phyloP scores from a whole-genome alignment of 1,140 invertebrate genomes.

The Diabrotica virgifera region DNA sequence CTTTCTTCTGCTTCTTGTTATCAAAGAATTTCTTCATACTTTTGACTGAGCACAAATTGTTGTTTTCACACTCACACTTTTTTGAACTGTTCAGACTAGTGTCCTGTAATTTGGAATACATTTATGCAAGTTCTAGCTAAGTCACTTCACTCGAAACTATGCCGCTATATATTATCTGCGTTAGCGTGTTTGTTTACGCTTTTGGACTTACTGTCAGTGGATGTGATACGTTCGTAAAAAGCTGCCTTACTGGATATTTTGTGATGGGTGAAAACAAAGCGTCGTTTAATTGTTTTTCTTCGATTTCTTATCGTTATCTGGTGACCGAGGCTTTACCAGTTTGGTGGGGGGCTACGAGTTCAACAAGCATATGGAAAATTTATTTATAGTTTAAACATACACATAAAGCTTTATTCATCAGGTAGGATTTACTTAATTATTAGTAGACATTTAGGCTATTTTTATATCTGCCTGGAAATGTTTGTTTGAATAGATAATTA shows the following conservation, averaged over 20 bases:
- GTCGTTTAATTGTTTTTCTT: constrained; percentile 6
- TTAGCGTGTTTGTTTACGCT: too few species aligned
- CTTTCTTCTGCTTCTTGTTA: constrained; percentile 10
- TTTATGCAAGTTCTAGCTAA: background rate
- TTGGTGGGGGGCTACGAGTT: background rate
- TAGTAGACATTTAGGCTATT: too few species aligned
- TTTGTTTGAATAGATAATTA: too few species aligned
- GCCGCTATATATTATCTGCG: too few species aligned
- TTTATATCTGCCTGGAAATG: too few species aligned
- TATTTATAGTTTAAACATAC: background rate
- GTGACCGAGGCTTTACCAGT: background rate
- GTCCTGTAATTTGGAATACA: constrained; percentile 21
- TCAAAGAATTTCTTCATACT: constrained; percentile 15
- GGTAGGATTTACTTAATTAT: too few species aligned
- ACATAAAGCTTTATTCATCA: too few species aligned
- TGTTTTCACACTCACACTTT: constrained; percentile 19
- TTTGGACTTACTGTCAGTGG: too few species aligned
- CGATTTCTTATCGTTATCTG: constrained; percentile 3
- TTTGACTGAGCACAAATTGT: constrained; percentile 20
- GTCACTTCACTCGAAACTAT: too few species aligned
- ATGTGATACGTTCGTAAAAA: too few species aligned
- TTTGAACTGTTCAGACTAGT: background rate
- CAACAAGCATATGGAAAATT: constrained; percentile 10
- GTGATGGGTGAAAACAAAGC: background rate
- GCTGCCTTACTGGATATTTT: too few species aligned